phyloP scores from a whole-genome alignment of 2,888 invertebrate genomes.

The Oasisia sp. region DNA sequence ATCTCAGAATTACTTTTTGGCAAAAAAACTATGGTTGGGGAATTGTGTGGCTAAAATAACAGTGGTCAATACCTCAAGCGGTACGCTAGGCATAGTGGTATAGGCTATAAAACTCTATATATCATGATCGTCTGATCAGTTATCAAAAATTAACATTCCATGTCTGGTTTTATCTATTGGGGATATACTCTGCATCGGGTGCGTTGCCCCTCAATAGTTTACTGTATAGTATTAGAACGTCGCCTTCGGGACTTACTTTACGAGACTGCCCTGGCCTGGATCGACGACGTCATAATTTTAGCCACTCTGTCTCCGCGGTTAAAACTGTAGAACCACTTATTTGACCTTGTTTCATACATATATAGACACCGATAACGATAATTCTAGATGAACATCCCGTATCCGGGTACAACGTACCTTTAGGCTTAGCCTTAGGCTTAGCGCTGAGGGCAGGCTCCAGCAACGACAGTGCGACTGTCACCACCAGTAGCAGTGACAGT shows the following conservation, averaged over 20 bases:
- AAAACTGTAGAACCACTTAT: background rate
- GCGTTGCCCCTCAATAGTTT: too few species aligned
- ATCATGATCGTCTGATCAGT: too few species aligned
- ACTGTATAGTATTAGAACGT: too few species aligned
- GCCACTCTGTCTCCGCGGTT: background rate
- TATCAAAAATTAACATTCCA: too few species aligned
- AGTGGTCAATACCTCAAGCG: too few species aligned
- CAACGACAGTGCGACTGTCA: conserved; percentile 4
- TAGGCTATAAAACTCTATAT: too few species aligned
- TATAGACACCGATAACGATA: background rate
- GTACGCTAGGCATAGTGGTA: too few species aligned
- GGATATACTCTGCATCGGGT: too few species aligned
- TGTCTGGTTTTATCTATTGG: too few species aligned
- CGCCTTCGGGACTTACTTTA: background rate
- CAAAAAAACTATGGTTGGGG: too few species aligned
- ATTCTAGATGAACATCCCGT: background rate
- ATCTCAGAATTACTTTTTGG: too few species aligned
- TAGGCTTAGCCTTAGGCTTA: background rate
- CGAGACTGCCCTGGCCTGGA: background rate
- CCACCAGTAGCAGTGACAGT: background rate
- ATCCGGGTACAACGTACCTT: background rate
- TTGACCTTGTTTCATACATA: background rate
- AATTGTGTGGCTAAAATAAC: too few species aligned
- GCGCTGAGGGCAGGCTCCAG: background rate
- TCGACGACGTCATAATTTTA: background rate